Evolutionary conservation across 2,888 invertebrate species (phyloP), one percentile per base, ranked within the genome.

Genomic region (Apoda limacodes): DNA sequence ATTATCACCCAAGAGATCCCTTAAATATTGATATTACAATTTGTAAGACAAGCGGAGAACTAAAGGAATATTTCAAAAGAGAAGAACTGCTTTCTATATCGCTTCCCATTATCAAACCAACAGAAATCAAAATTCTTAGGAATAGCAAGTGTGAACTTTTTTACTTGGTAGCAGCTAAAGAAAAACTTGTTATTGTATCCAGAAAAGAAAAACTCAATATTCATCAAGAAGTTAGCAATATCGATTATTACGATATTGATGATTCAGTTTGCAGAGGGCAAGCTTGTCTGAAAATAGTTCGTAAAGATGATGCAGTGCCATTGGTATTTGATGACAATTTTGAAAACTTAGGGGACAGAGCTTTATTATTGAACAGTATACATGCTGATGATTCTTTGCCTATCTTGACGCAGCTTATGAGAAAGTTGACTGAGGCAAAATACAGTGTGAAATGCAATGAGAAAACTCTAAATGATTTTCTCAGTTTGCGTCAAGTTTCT

Each of bases 311-410:
- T 42, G 65, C 64, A 2, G 53, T 68, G 2, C 71, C 75, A 7
- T 31, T 72, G 5, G 39, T 57, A n/a, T 66, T 66, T 46, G 67
- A 76, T 51, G 62, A 67, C n/a, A 58, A 67, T 33, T 69, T 70
- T 33, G 41, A 60, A 17, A 49, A 43, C 11, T 34, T 59, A 6
- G 50, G 47, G 10, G 52, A 53, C 3, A 37, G 39, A 35, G 36
- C 46, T 1, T 27, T 39, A 11, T 19, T 37, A 3, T 22, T 41
- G 3, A 31, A 24, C 9, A 35, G 34, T 5, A 25, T 36, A 17
- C 15, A 48, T 6, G 37, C 37, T n/a, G 48, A 55, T 12, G 57
- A 60, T 7, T 43, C 49, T 0, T 29, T 50, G 3, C 60, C 66
- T 2, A 37, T 68, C 7, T 25, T 64, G 3, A 55, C 42, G 9